Percentiles rank a stretch among this genome's conserved stretches.
These are phyloP conservation scores for Luperina nickerlii DNA, from an alignment of 2,888 invertebrate genomes.

Conservation along the genomic window DNA sequence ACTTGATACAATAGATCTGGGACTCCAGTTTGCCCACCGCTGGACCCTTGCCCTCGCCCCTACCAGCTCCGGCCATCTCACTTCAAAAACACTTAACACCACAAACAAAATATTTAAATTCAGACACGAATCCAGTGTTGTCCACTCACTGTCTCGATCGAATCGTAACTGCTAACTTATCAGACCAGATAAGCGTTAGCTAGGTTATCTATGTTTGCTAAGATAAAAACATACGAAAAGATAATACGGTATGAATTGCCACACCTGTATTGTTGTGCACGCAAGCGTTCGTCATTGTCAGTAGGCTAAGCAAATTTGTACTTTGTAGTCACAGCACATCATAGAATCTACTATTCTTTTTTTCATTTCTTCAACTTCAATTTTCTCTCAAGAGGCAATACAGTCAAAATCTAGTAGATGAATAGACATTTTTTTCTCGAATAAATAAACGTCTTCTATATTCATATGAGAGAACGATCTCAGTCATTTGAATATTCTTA, in stretches of 20 bases:
- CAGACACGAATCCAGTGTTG: constrained; percentile 66
- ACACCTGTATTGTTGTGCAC: constrained; percentile 80
- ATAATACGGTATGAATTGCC: constrained; percentile 83
- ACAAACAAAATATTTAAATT: constrained; percentile 64
- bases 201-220: constrained; percentile 87
- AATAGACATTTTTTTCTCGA: constrained; percentile 64
- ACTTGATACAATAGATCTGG: constrained; percentile 95
- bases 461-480: constrained; percentile 66
- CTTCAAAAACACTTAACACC: constrained; percentile 71
- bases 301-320: constrained; percentile 45
- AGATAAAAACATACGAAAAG: constrained; percentile 85
- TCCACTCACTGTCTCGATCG: constrained; percentile 76
- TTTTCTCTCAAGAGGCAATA: constrained; percentile 50
- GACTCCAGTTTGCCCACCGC: constrained; percentile 92
- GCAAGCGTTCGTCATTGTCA: constrained; percentile 56
- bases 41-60: constrained; percentile 87
- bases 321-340: constrained; percentile 45
- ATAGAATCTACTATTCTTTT: constrained; percentile 26
- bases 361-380: constrained; percentile 56
- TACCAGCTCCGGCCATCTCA: constrained; percentile 90
- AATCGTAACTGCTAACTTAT: constrained; percentile 82
- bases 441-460: constrained; percentile 70
- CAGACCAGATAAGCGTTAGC: constrained; percentile 80
- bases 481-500: constrained; percentile 75
- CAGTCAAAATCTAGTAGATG: constrained; percentile 63